Base-by-base conservation (phyloP, 2,797 vertebrate genomes). In the Limosa lapponica region DNA sequence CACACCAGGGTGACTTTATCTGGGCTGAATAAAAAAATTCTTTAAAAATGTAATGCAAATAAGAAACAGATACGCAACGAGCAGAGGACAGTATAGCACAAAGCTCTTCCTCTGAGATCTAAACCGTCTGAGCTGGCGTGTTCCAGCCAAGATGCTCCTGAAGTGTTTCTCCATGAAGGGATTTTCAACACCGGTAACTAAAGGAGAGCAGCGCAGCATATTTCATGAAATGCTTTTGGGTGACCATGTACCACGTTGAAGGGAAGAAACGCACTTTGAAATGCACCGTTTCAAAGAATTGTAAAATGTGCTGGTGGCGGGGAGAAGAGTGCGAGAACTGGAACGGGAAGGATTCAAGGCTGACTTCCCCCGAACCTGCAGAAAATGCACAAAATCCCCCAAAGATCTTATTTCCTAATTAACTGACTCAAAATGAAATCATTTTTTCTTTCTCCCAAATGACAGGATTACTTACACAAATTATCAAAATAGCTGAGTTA, bases 391-490 rank as follows among this genome's bases (percentile, higher is more conserved):
- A 91, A 89, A 95, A 93, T 96, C 81, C 95, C 93, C 89, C 77
- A 78, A 96, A 94, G 95, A 96, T 87, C 95, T 93, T 90, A 94
- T 93, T 96, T 96, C 93, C 95, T 95, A 96, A 96, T 94, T 95
- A 96, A 95, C 93, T 94, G 95, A 95, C 95, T 95, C 93, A 94
- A 96, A 96, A 96, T 95, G 96, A 96, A 96, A 96, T 96, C 23
- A 94, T 92, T 95, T 97, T 89, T 95, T 83, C 90, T 96, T 95
- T 96, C 87, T 97, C 95, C 95, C 95, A 95, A 96, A 96, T 96
- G 95, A 96, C 95, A 96, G 81, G 87, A 96, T 96, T 96, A 96
- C 92, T 97, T 96, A 95, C 93, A 97, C 87, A 89, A 95, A 96
- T 96, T 94, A 97, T 93, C 92, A 91, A 95, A 96, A 96, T 90